Conservation (phyloP, 2,888 invertebrate species). For the Sepioteuthis lessoniana region DNA sequence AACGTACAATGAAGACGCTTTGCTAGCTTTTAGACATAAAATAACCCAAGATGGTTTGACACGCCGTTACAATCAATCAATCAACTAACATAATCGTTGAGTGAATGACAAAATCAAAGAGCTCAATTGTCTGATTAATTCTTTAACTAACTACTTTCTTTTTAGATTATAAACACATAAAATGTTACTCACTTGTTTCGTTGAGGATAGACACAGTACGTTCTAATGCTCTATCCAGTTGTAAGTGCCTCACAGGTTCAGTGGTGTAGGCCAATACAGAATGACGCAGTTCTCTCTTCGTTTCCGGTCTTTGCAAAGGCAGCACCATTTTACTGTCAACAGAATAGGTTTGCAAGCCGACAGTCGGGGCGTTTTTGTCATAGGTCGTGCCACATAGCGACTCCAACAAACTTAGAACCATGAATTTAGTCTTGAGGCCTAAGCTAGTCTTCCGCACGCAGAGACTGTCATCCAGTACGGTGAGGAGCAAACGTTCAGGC, state of each 20-base stretch:
- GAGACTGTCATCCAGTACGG: conserved; percentile 36
- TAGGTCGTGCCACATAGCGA: conserved; percentile 41
- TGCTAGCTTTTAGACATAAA: too few species aligned
- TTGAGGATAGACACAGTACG: conserved; percentile 17
- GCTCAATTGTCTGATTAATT: too few species aligned
- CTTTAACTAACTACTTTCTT: too few species aligned
- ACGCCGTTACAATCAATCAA: too few species aligned
- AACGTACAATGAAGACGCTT: too few species aligned
- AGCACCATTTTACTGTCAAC: neutral
- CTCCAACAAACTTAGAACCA: conserved; percentile 34
- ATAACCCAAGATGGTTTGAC: too few species aligned
- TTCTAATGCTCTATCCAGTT: conserved; percentile 37
- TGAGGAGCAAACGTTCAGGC: conserved; percentile 26
- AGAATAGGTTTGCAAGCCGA: conserved; percentile 25
- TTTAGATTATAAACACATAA: neutral
- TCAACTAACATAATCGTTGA: too few species aligned
- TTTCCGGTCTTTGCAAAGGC: neutral
- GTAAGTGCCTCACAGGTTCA: neutral
- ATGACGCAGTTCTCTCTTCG: conserved; percentile 21
- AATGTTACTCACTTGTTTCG: conserved; percentile 23
- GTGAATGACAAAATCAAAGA: too few species aligned
- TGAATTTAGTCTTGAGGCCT: conserved; percentile 39
- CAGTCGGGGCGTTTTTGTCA: conserved; percentile 34
- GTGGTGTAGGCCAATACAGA: neutral
- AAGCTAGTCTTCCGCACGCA: neutral